Evolutionary conservation across 2,113 vertebrate species (phyloP).

Genomic region (Malaclemys terrapin): DNA sequence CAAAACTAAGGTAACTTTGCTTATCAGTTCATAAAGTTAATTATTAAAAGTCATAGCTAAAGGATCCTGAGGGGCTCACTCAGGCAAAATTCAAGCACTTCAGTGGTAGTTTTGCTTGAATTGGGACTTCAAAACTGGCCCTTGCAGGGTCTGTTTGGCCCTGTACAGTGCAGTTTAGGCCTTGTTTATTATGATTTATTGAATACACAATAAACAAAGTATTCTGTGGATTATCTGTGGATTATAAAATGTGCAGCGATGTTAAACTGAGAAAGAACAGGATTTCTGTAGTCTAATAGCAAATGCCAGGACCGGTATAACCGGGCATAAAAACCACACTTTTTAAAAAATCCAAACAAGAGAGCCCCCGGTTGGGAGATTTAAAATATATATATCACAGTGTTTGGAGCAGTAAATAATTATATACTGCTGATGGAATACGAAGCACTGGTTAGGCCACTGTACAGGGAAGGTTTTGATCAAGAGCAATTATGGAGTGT

Average conservation of each 20-base stretch:
- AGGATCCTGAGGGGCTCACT: neutral
- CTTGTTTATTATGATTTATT: neutral
- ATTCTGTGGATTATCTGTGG: neutral
- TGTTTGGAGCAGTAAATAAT: neutral
- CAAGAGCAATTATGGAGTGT: neutral
- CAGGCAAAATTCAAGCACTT: neutral
- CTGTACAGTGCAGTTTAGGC: neutral
- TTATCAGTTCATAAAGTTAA: neutral
- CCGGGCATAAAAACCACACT: too few relatives aligned
- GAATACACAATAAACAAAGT: neutral
- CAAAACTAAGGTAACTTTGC: neutral
- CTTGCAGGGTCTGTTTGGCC: neutral
- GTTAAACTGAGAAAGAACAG: neutral
- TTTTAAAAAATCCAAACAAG: neutral
- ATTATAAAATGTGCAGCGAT: neutral
- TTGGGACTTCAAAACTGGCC: neutral
- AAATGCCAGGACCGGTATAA: too few relatives aligned
- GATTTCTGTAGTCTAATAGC: neutral
- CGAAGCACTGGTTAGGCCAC: neutral
- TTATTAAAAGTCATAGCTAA: neutral
- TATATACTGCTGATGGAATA: neutral
- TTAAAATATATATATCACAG: neutral
- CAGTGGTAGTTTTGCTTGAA: neutral
- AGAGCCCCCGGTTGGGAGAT: neutral
- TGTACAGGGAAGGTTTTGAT: neutral